Percentiles rank a stretch among this genome's conserved stretches.
These are phyloP conservation scores for Chrysogorgia sp. DNA, from an alignment of 92 coral and sea anemone genomes.

Conservation along the genomic window DNA sequence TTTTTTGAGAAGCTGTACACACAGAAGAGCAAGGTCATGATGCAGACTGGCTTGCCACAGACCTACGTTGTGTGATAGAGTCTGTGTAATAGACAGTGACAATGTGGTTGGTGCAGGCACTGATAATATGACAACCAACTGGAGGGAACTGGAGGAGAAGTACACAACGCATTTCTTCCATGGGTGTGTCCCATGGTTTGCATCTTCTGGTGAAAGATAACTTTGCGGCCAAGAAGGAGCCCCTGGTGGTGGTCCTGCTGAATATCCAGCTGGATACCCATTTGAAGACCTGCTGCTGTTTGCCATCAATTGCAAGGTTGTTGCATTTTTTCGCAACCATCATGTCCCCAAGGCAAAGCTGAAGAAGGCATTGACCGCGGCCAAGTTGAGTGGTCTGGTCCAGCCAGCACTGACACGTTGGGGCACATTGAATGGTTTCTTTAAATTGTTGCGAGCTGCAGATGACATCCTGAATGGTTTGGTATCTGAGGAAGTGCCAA, in stretches of 20 bases:
- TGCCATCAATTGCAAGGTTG: not conserved
- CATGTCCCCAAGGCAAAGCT: not conserved
- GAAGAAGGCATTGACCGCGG: not conserved
- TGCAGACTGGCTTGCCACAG: not conserved
- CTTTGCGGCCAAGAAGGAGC: not conserved
- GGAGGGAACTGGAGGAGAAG: not conserved
- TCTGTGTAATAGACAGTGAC: too few relatives aligned
- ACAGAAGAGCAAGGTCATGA: too few relatives aligned
- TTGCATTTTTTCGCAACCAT: not conserved
- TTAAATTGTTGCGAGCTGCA: not conserved
- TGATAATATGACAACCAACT: not conserved
- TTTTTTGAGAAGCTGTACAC: not conserved
- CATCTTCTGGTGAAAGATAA: not conserved
- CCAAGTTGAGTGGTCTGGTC: not conserved
- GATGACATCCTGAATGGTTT: not conserved
- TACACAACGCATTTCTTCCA: not conserved
- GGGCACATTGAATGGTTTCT: not conserved
- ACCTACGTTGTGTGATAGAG: not conserved
- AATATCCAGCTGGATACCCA: not conserved
- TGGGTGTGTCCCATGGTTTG: not conserved
- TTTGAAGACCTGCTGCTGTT: not conserved
- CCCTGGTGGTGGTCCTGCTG: not conserved
- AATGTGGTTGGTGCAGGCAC: not conserved
- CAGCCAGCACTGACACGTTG: not conserved
- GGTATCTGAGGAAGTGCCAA: not conserved